Evolutionary conservation across 1,140 invertebrate genomes (phyloP), one percentile per base, ranked within the genome.

Genomic region (Drosophila lini): DNA sequence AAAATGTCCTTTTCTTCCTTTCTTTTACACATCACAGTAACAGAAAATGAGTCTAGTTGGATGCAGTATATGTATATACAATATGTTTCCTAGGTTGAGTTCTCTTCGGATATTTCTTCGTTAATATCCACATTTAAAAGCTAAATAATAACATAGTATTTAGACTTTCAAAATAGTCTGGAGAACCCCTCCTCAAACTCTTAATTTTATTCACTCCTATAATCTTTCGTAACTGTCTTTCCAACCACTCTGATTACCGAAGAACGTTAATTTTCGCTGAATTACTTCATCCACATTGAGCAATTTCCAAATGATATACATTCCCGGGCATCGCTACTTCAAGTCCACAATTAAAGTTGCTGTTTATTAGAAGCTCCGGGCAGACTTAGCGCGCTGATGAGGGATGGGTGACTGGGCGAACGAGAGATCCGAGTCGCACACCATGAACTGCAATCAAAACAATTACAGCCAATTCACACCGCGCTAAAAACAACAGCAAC

Each of bases 391-490:
- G 57, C 25, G 28, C 7, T 16, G 32, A 16, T 38, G 28, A 22
- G 36, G 41, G 48, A 48, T 59, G 10, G 36, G 47, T 44, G 63
- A 15, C 22, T 7, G 52, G 31, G 47, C 40, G 60, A 55, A 28
- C 9, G 36, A 36, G 44, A 40, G 25, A 19, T 44, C 45, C 31
- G 57, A 78, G 77, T 69, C 69, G 58, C 56, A 82, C 74, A 68
- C 77, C 77, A 89, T 88, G 84, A 89, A 88, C 77, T 84, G 84
- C 84, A 88, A 88, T 88, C 84, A 89, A 88, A 89, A 88, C 84
- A 88, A 88, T 88, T 88, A 89, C 80, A 81, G 80, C 70, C 84
- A 88, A 89, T 88, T 89, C 80, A 88, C 83, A 80, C 76, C 67
- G 73, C 31, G 71, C 80, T 79, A 79, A 76, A 81, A 85, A 68